A percentile compares a stretch with the other conserved stretches of the same genome.
These are phyloP conservation scores for Trididemnum nubilum DNA, from an alignment of 23 tunicate species.

Conservation along the genomic window DNA sequence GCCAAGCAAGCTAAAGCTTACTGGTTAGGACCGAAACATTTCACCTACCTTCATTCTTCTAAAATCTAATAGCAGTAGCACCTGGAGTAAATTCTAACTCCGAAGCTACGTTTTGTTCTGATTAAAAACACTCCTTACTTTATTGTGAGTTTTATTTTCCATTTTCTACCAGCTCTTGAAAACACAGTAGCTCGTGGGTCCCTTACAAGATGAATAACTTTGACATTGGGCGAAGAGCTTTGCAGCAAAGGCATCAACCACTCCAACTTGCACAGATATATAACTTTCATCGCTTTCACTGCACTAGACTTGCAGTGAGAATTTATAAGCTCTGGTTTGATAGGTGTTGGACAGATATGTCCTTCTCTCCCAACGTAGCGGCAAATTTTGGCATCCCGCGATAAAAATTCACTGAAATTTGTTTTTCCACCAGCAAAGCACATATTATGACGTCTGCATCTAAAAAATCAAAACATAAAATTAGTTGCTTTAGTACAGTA, in stretches of 20 bases:
- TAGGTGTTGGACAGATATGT: constrained; percentile 25
- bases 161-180: constrained; percentile 6
- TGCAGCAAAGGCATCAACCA: constrained; percentile 32
- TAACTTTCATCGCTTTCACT: constrained; percentile 41
- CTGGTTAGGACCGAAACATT: too few species aligned
- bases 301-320: constrained; percentile 38
- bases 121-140: too few species aligned
- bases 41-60: too few species aligned
- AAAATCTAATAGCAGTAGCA: too few species aligned
- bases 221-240: constrained; percentile 16
- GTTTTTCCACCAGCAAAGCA: constrained; percentile 27
- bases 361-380: neutral
- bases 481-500: neutral
- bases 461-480: neutral
- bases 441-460: constrained; percentile 31
- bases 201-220: constrained; percentile 38
- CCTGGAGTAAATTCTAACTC: too few species aligned
- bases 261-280: constrained; percentile 35
- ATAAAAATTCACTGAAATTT: constrained; percentile 30
- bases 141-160: too few species aligned
- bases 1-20: too few species aligned
- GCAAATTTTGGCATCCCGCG: constrained; percentile 44
- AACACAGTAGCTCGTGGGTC: constrained; percentile 39
- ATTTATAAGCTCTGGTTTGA: constrained; percentile 7
- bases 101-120: too few species aligned